phyloP scores from a whole-genome alignment of 2,797 vertebrate species.

The Knipowitschia caucasica region DNA sequence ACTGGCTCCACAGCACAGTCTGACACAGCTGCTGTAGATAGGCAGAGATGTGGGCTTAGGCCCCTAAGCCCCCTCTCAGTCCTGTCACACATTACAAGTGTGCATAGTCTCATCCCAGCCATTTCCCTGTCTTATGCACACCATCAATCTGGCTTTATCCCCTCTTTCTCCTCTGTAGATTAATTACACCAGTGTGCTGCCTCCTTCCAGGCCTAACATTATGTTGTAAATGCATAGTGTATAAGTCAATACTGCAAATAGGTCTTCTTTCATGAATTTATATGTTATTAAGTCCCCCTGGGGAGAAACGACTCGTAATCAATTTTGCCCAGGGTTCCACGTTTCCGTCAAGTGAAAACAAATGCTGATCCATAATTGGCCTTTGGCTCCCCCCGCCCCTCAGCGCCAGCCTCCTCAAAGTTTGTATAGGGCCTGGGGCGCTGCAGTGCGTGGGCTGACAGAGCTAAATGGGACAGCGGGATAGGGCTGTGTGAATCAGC shows the following conservation, averaged over 20 bases:
- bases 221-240: slow-evolving; percentile 79
- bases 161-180: slow-evolving; percentile 61
- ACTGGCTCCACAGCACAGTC: slow-evolving; percentile 37
- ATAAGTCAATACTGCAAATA: slow-evolving; percentile 79
- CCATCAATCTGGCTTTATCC: slow-evolving; percentile 63
- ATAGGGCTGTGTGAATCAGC: slow-evolving; percentile 53
- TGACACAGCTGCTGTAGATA: slow-evolving; percentile 30
- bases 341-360: slow-evolving; percentile 73
- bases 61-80: slow-evolving; percentile 30
- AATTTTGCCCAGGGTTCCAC: slow-evolving; percentile 67
- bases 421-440: slow-evolving; percentile 58
- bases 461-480: slow-evolving; percentile 57
- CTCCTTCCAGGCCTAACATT: slow-evolving; percentile 71
- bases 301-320: slow-evolving; percentile 58
- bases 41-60: slow-evolving; percentile 36
- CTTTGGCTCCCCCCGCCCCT: slow-evolving; percentile 32
- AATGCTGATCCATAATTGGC: slow-evolving; percentile 78
- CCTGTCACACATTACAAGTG: slow-evolving; percentile 42
- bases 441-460: slow-evolving; percentile 42
- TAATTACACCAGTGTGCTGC: slow-evolving; percentile 70
- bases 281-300: slow-evolving; percentile 73
- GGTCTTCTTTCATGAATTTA: slow-evolving; percentile 76
- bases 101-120: slow-evolving; percentile 26
- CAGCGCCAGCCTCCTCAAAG: slow-evolving; percentile 42
- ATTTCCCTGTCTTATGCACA: slow-evolving; percentile 48